Base-by-base conservation (phyloP, 2,113 vertebrate species). In the Myotis yumanensis region DNA sequence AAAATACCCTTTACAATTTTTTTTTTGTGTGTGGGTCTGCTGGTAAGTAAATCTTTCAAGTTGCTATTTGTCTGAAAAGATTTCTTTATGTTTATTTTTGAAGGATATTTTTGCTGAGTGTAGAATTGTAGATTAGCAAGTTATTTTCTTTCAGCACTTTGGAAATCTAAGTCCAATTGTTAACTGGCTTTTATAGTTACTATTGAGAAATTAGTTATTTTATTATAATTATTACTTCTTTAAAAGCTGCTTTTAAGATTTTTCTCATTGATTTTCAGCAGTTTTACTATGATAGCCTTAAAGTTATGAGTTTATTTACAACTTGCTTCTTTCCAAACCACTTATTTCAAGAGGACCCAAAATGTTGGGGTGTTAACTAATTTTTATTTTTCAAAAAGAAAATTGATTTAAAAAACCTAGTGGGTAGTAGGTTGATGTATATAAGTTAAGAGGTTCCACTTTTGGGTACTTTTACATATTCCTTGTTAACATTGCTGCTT, bases 31-130 rank as follows among this genome's bases (percentile, higher is more conserved):
- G 30, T 72, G n/a, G 6, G 2, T 86, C 25, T 86, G 9, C 20
- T 91, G 16, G 4, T 75, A 90, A 82, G 22, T 89, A 82, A 62
- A 51, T 83, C 16, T 71, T 91, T 80, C 23, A 54, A 2, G 48
- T 96, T 91, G 91, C 87, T 76, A 18, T 84, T 92, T 73, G 9
- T 71, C 11, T 94, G 43, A 66, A 91, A 75, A 40, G 3, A 86
- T 48, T 76, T 77, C 3, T 64, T 86, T 69, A 62, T 69, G 4
- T 72, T 96, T 10, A 35, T 52, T 76, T 93, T 93, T 76, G 30
- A 90, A 95, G 20, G 46, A 11, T 85, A 72, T 82, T 96, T 97
- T 95, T 96, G 59, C 52, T 97, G 15, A 37, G 76, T 88, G 75
- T 93, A 85, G 88, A 92, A 95, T 88, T 94, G 37, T 90, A 89